Conservation (phyloP, 2,888 invertebrate genomes). For the Phorcus lineatus region DNA sequence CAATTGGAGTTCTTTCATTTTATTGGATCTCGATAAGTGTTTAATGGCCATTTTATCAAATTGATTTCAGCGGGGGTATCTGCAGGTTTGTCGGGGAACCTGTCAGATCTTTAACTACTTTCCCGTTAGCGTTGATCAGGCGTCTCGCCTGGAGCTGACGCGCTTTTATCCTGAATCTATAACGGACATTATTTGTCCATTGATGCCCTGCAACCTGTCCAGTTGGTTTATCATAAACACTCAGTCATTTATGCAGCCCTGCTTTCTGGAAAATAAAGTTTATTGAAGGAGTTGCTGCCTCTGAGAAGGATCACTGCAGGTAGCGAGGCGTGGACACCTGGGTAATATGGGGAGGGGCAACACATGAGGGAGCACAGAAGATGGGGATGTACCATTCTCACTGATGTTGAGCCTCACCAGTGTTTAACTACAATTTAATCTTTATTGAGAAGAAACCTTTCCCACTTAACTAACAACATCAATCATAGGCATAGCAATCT, state of each 20-base stretch:
- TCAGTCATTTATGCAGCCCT: background rate
- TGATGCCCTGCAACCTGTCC: slow-evolving; percentile 6
- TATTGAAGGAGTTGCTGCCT: background rate
- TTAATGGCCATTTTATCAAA: slow-evolving; percentile 25
- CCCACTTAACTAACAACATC: too few relatives aligned
- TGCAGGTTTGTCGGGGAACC: slow-evolving; percentile 9
- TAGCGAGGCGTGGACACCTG: background rate
- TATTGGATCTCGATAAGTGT: slow-evolving; percentile 32
- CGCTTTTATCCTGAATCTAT: slow-evolving; percentile 19
- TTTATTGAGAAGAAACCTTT: too few relatives aligned
- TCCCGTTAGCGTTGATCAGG: slow-evolving; percentile 14
- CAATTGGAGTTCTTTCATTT: slow-evolving; percentile 16
- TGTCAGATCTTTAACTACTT: slow-evolving; percentile 27
- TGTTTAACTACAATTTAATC: too few relatives aligned
- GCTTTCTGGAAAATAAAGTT: slow-evolving; percentile 13
- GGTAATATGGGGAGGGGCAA: background rate
- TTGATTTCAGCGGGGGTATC: slow-evolving; percentile 1
- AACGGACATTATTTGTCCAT: slow-evolving; percentile 20
- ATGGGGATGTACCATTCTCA: too few relatives aligned
- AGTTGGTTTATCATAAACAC: slow-evolving; percentile 1
- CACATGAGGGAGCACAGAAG: background rate
- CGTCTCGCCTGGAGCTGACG: slow-evolving; percentile 17
- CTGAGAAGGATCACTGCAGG: background rate
- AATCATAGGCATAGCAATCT: too few relatives aligned
- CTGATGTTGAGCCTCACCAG: too few relatives aligned